These are phyloP conservation scores for Dendropsophus ebraccatus DNA, from an alignment of 2,113 vertebrate species.

Conservation along the genomic window DNA sequence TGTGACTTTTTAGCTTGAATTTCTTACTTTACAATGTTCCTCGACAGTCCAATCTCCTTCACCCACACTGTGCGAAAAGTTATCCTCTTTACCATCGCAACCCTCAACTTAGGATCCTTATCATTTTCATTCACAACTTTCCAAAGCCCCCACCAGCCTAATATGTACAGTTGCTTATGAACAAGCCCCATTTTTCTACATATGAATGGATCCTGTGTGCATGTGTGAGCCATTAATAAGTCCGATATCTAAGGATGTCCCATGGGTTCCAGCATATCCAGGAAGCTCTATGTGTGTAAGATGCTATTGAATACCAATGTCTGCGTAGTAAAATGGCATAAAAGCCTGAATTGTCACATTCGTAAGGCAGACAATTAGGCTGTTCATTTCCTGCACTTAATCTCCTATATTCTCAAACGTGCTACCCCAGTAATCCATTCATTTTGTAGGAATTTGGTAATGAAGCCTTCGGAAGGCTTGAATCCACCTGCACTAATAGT, in stretches of 20 bases:
- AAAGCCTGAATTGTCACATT: conserved; percentile 40
- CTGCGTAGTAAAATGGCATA: conserved; percentile 20
- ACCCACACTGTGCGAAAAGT: not conserved
- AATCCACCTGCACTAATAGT: conserved; percentile 48
- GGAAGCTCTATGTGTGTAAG: conserved; percentile 15
- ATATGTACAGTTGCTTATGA: conserved; percentile 2
- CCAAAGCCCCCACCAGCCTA: not conserved
- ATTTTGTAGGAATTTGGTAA: conserved; percentile 53
- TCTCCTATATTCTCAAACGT: conserved; percentile 51
- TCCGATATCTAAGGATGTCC: conserved; percentile 24
- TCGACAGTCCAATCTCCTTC: not conserved
- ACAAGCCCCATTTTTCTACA: not conserved
- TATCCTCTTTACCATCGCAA: not conserved
- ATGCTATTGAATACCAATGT: conserved; percentile 23
- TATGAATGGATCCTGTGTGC: conserved; percentile 13
- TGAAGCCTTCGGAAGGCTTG: conserved; percentile 21
- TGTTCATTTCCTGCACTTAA: conserved; percentile 55
- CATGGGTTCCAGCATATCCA: conserved; percentile 8
- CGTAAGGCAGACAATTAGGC: conserved; percentile 34
- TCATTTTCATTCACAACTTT: not conserved
- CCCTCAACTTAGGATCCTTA: not conserved
- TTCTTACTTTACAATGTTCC: not conserved
- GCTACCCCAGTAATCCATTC: conserved; percentile 51
- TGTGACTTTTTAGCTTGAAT: too few species aligned
- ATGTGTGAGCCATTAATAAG: not conserved